Base-by-base conservation (phyloP, 1,140 invertebrate genomes). In the Aphelinus atriplicis region DNA sequence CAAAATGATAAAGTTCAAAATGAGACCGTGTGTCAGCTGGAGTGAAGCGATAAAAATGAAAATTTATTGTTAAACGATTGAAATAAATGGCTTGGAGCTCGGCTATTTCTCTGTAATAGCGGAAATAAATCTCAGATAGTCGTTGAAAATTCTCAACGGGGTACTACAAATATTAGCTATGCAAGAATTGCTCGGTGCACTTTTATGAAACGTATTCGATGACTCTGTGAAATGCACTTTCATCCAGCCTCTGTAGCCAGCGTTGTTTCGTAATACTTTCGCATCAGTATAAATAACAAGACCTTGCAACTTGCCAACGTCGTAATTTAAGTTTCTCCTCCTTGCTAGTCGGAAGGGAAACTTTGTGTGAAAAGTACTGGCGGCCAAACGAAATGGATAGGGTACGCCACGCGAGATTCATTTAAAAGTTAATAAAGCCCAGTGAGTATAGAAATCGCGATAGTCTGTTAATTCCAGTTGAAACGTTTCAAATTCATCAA, bases 271-370 rank as follows among this genome's bases (percentile, higher is more conserved):
- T 69, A 69, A 69, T 69, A 69, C 66, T 69, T 69, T 69, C 66
- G 56, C 66, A 56, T 69, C 66, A 58, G 58, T 69, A 58, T 69
- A 69, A 69, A 69, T 69, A 69, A 69, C 66, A 58, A 69, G 66
- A 69, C 56, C 66, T 69, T 69, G 66, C 58, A 69, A 69, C 66
- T 69, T 47, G 66, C 66, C 46, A 58, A 58, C 45, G 50, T 69
- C 56, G 56, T 69, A 69, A 69, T 69, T 69, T 69, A 69, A 57
- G 48, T 69, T 69, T 69, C 66, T 69, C 46, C 46, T 63, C 43
- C 48, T 3, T 47, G 45, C 46, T 45, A 26, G 66, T 69, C 56
- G 66, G 66, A 69, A 69, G 66, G 57, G 58, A 57, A 69, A 69
- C 55, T 58, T 26, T n/a, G 50, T 5, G 45, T 4, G n/a, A 63